Conservation (phyloP, 2,888 invertebrate species). For the Catonia carolina region DNA sequence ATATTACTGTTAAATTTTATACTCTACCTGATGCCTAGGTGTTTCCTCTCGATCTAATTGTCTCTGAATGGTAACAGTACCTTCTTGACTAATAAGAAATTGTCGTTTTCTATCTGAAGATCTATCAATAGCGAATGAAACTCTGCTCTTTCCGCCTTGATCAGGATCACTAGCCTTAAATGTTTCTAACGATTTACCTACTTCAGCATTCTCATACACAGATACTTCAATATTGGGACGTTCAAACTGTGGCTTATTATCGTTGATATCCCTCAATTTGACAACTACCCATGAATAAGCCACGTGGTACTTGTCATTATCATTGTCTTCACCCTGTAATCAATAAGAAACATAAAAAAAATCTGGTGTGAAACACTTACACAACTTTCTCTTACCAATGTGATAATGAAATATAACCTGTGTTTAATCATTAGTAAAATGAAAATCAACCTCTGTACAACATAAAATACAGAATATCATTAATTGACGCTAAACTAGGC, state of each 20-base stretch:
- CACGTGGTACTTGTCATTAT: conserved; percentile 95
- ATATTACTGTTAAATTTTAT: no score
- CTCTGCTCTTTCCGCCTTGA: conserved; percentile 87
- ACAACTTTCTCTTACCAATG: no score
- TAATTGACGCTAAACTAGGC: no score
- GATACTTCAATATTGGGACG: conserved; percentile 87
- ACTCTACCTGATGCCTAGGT: conserved; percentile 81
- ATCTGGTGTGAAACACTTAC: no score
- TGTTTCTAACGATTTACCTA: conserved; percentile 83
- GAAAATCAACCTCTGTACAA: no score
- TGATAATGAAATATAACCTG: no score
- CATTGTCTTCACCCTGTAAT: conserved; percentile 75
- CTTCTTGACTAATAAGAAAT: conserved; percentile 90
- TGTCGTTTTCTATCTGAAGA: conserved; percentile 88
- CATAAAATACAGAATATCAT: no score
- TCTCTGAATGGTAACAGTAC: conserved; percentile 89
- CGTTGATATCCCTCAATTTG: conserved; percentile 89
- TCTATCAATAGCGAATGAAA: conserved; percentile 85
- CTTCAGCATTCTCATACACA: conserved; percentile 85
- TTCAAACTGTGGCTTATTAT: conserved; percentile 94
- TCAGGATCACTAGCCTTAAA: conserved; percentile 96
- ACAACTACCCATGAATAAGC: conserved; percentile 95
- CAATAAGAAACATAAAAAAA: background rate
- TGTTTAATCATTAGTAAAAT: no score
- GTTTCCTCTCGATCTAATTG: conserved; percentile 90